phyloP scores from a whole-genome alignment of 2,888 invertebrate genomes.

The Megalurothrips usitatus region DNA sequence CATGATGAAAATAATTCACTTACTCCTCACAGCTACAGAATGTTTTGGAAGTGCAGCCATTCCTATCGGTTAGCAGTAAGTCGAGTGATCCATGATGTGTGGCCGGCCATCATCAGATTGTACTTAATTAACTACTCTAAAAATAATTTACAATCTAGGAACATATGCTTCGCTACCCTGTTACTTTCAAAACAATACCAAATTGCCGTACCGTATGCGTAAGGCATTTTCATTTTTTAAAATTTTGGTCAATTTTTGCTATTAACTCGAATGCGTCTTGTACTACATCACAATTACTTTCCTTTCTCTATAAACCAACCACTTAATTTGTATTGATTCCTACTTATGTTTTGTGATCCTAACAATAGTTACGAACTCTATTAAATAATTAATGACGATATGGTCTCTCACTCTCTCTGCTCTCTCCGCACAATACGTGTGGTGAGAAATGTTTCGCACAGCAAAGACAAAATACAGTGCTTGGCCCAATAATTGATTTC shows the following conservation, averaged over 20 bases:
- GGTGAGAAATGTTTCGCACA: neutral
- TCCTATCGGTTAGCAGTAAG: neutral
- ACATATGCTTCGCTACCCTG: slow-evolving; percentile 13
- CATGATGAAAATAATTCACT: no score
- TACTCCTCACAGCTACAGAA: no score
- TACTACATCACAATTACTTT: slow-evolving; percentile 10
- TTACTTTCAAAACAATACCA: slow-evolving; percentile 4
- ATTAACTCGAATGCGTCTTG: neutral
- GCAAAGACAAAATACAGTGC: neutral
- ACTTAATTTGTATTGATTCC: neutral
- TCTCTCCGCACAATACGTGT: neutral
- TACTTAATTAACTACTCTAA: slow-evolving; percentile 16
- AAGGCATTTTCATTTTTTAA: neutral
- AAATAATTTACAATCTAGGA: slow-evolving; percentile 25
- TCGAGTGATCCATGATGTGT: neutral
- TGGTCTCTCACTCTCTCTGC: neutral
- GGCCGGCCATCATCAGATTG: slow-evolving; percentile 18
- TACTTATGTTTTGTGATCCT: no score
- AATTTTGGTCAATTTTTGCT: neutral
- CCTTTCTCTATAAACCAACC: neutral
- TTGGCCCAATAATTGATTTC: neutral
- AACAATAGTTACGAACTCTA: neutral
- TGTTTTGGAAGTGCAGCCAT: neutral
- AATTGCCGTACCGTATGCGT: neutral
- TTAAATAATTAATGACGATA: slow-evolving; percentile 15